Evolutionary conservation across 2,113 vertebrate genomes (phyloP).

Genomic region (Nestor notabilis): DNA sequence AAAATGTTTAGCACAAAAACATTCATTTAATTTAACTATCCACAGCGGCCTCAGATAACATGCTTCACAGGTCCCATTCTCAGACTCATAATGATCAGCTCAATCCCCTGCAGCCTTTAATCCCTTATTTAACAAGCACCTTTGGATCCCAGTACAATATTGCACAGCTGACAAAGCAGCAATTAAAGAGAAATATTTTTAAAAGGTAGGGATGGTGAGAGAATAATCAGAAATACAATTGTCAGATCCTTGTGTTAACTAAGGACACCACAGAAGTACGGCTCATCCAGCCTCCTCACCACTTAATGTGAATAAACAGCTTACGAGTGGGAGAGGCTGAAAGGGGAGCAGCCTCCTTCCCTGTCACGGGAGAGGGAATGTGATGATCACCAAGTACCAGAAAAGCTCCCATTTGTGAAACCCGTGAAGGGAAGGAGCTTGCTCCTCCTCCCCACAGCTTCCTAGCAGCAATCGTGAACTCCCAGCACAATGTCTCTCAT

Average conservation of each 20-base stretch:
- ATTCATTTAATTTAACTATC: constrained; percentile 64
- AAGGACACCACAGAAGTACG: constrained; percentile 17
- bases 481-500: neutral
- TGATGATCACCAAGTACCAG: constrained; percentile 42
- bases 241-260: neutral
- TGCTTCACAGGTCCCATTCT: constrained; percentile 64
- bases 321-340: constrained; percentile 49
- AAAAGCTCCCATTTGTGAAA: constrained; percentile 45
- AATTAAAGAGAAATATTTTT: constrained; percentile 61
- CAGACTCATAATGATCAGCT: constrained; percentile 34
- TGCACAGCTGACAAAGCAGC: constrained; percentile 43
- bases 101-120: neutral
- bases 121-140: constrained; percentile 68
- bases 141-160: constrained; percentile 57
- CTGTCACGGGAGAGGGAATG: constrained; percentile 34
- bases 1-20: constrained; percentile 66
- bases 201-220: constrained; percentile 20
- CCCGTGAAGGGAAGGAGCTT: neutral
- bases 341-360: constrained; percentile 54
- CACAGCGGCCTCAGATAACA: constrained; percentile 51
- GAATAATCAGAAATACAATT: neutral
- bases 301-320: constrained; percentile 50
- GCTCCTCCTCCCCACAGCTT: neutral
- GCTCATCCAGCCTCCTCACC: constrained; percentile 15
- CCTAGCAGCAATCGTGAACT: neutral